These are phyloP conservation scores for Anastatus disparis DNA, from an alignment of 1,140 invertebrate species.

Conservation along the genomic window DNA sequence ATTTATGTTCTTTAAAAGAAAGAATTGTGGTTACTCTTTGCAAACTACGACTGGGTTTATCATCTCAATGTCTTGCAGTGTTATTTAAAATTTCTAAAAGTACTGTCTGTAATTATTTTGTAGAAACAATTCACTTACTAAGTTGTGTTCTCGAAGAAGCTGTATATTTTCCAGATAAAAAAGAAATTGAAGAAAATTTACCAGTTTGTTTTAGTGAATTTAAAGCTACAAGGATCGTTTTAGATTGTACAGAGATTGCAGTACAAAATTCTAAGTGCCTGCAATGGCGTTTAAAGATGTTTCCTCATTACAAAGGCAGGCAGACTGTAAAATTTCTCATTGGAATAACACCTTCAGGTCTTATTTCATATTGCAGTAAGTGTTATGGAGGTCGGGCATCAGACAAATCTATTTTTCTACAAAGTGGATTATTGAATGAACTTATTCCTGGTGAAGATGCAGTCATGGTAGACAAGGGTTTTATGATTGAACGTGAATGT, in stretches of 20 bases:
- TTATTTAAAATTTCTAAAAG: neutral
- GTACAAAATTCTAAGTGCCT: constrained; percentile 43
- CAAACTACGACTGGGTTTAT: neutral
- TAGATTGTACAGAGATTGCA: constrained; percentile 49
- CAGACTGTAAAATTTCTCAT: constrained; percentile 56
- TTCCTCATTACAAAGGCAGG: constrained; percentile 49
- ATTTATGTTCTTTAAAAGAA: neutral
- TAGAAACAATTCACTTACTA: constrained; percentile 30
- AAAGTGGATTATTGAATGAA: constrained; percentile 22
- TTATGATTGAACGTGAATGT: constrained; percentile 42
- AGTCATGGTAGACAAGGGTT: constrained; percentile 44
- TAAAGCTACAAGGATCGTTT: constrained; percentile 37
- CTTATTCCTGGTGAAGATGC: constrained; percentile 17
- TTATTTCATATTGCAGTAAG: constrained; percentile 51
- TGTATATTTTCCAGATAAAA: constrained; percentile 38
- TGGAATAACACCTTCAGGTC: constrained; percentile 50
- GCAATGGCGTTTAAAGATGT: constrained; percentile 41
- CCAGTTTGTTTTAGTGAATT: constrained; percentile 42
- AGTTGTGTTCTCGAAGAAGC: constrained; percentile 33
- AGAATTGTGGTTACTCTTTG: neutral
- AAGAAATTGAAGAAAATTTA: constrained; percentile 41
- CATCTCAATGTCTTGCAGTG: neutral
- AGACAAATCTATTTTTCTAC: constrained; percentile 49
- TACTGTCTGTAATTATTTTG: constrained; percentile 19
- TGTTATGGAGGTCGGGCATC: constrained; percentile 50